Evolutionary conservation across 2,888 invertebrate genomes (phyloP).

Genomic region (Argyra leucocephala): DNA sequence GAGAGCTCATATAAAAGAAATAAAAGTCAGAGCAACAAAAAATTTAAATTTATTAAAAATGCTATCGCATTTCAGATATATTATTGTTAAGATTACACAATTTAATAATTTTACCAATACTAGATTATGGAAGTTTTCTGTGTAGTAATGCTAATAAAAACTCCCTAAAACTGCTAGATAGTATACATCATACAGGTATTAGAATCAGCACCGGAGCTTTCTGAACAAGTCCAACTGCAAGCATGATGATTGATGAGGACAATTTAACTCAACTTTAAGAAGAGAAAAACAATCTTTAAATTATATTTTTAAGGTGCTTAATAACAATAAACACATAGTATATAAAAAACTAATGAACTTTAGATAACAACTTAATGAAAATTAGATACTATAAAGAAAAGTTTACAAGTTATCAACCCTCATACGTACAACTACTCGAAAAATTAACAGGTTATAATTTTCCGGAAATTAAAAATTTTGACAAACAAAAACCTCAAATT

Average conservation of each 20-base stretch:
- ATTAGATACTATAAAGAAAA: not conserved
- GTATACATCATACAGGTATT: constrained; percentile 7
- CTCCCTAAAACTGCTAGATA: too few species aligned
- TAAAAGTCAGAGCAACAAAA: too few species aligned
- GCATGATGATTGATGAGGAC: constrained; percentile 11
- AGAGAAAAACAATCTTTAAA: constrained; percentile 2
- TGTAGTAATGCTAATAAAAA: too few species aligned
- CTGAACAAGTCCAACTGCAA: not conserved
- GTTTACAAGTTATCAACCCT: constrained; percentile 1
- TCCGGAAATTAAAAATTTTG: not conserved
- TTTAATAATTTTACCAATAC: too few species aligned
- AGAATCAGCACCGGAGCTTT: constrained; percentile 11
- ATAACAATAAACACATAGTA: not conserved
- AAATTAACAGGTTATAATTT: not conserved
- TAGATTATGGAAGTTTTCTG: too few species aligned
- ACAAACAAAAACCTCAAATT: constrained; percentile 9
- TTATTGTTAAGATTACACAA: too few species aligned
- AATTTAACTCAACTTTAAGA: not conserved
- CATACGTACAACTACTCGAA: constrained; percentile 5
- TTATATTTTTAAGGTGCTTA: not conserved
- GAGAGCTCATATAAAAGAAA: too few species aligned
- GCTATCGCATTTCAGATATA: too few species aligned
- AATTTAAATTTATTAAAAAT: too few species aligned
- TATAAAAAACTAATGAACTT: not conserved
- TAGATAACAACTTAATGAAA: too few species aligned